Evolutionary conservation across 2,888 invertebrate genomes (phyloP).

Genomic region (Hymenopus coronatus): DNA sequence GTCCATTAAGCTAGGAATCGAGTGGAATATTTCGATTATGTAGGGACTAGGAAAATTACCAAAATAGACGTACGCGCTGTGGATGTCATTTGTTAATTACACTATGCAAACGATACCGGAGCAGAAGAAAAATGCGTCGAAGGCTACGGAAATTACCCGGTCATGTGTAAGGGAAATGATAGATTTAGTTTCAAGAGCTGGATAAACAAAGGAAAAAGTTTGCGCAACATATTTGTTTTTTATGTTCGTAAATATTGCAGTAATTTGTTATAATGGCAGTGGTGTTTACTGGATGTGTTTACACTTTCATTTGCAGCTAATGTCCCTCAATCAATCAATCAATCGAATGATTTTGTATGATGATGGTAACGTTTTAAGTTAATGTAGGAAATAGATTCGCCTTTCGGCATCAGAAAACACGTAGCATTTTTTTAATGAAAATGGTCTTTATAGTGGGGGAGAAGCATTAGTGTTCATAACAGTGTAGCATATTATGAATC

Average conservation of each 20-base stretch:
- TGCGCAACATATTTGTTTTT: neutral
- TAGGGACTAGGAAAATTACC: neutral
- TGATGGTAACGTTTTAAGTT: neutral
- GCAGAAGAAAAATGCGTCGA: neutral
- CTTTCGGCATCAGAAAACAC: neutral
- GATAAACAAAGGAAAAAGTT: neutral
- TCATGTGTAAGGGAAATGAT: neutral
- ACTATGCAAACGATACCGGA: conserved; percentile 5
- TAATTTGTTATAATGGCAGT: neutral
- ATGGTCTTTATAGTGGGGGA: too few species aligned
- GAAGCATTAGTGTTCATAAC: too few species aligned
- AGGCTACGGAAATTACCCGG: neutral
- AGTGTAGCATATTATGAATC: too few species aligned
- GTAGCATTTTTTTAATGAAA: neutral
- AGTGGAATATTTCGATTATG: neutral
- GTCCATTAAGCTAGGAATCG: neutral
- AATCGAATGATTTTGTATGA: neutral
- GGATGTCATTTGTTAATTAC: conserved; percentile 19
- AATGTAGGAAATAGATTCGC: neutral
- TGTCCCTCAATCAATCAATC: neutral
- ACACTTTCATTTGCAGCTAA: neutral
- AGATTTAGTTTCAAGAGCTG: neutral
- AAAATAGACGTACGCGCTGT: neutral
- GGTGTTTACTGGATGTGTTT: neutral
- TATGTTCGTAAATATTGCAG: neutral